These are phyloP conservation scores for Cheilosia vulpina DNA, from an alignment of 2,888 invertebrate genomes.

Conservation along the genomic window DNA sequence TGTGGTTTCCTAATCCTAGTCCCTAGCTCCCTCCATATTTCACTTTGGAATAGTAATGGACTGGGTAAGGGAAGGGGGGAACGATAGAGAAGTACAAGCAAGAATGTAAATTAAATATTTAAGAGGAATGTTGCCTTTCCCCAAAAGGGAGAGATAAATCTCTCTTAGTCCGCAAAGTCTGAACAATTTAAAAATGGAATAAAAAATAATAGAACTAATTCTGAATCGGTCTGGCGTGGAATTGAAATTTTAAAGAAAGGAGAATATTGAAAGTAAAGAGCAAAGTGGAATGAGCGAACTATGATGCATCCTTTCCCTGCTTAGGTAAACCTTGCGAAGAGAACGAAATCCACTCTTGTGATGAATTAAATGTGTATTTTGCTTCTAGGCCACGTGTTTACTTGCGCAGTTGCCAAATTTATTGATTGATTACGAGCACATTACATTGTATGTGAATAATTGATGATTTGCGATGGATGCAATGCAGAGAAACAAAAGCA, in stretches of 20 bases:
- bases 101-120: neutral
- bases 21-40: too few relatives aligned
- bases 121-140: neutral
- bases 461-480: conserved; percentile 18
- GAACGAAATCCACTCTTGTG: neutral
- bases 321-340: conserved; percentile 1
- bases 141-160: neutral
- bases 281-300: too few relatives aligned
- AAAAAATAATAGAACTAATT: too few relatives aligned
- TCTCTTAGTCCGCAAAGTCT: neutral
- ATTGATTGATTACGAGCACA: conserved; percentile 52
- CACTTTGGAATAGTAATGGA: too few relatives aligned
- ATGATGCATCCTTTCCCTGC: neutral
- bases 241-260: too few relatives aligned
- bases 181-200: too few relatives aligned
- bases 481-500: conserved; percentile 15
- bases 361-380: neutral
- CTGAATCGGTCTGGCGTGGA: too few relatives aligned
- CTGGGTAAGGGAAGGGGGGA: too few relatives aligned
- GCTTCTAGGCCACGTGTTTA: conserved; percentile 41
- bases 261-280: too few relatives aligned
- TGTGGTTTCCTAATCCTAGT: neutral
- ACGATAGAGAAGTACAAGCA: too few relatives aligned
- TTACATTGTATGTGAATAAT: conserved; percentile 34
- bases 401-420: conserved; percentile 49